Percentiles rank a stretch among this genome's conserved stretches.
Conservation (phyloP, 2,113 vertebrate genomes). For the Passer domesticus region DNA sequence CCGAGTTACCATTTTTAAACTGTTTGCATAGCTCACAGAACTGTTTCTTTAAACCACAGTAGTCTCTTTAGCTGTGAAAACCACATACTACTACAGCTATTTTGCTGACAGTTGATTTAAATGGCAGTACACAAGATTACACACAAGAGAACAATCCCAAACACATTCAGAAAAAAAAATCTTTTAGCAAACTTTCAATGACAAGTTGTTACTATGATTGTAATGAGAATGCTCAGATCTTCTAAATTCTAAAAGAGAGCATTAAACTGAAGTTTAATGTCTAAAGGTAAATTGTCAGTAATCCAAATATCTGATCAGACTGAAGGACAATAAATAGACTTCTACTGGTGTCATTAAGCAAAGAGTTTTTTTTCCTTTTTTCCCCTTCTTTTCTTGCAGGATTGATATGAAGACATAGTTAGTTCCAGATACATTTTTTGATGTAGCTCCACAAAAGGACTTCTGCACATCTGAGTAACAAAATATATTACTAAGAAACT, state of each 20-base stretch:
- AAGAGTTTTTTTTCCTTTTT: accelerated
- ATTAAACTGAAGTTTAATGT: not conserved
- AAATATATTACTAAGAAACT: not conserved
- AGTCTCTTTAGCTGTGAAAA: not conserved
- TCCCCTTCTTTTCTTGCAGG: not conserved
- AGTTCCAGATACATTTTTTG: not conserved
- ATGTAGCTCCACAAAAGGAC: not conserved
- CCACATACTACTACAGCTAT: not conserved
- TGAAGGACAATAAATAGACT: not conserved
- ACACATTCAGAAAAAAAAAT: not conserved
- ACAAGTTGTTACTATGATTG: not conserved
- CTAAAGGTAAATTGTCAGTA: not conserved
- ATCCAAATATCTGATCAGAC: not conserved
- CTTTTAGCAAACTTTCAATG: not conserved
- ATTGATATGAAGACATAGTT: not conserved
- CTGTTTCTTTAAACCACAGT: not conserved
- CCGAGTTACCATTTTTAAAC: not conserved
- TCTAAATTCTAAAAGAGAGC: not conserved
- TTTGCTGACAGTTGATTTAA: not conserved
- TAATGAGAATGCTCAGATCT: not conserved
- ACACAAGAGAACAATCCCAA: not conserved
- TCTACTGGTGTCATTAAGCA: not conserved
- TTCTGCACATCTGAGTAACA: not conserved
- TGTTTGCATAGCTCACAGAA: not conserved
- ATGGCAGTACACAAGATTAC: not conserved